Conservation (phyloP, 2,888 invertebrate species). For the Dendrolimus pini region DNA sequence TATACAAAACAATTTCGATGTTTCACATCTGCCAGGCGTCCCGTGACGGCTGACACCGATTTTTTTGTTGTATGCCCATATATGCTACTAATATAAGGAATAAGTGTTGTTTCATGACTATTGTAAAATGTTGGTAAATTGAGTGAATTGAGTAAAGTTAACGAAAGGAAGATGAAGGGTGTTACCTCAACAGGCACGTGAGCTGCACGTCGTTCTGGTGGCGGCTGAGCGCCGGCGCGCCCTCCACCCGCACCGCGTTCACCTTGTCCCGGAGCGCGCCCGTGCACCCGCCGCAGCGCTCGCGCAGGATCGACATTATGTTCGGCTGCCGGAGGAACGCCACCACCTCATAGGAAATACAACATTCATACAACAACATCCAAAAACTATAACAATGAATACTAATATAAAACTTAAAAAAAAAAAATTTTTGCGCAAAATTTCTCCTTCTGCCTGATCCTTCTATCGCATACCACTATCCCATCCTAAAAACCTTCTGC, state of each 20-base stretch:
- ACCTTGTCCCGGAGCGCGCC: slow-evolving; percentile 88
- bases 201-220: slow-evolving; percentile 95
- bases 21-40: too few relatives aligned
- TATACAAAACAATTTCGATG: too few relatives aligned
- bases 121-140: too few relatives aligned
- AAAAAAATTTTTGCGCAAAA: too few relatives aligned
- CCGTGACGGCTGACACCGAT: too few relatives aligned
- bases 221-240: slow-evolving; percentile 88
- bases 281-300: slow-evolving; percentile 81
- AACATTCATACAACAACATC: not conserved
- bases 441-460: not conserved
- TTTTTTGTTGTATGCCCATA: too few relatives aligned
- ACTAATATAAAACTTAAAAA: not conserved
- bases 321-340: slow-evolving; percentile 97
- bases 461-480: not conserved
- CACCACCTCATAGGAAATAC: slow-evolving; percentile 79
- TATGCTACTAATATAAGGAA: too few relatives aligned
- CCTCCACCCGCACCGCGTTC: slow-evolving; percentile 92
- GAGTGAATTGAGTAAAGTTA: too few relatives aligned
- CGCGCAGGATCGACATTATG: slow-evolving; percentile 92
- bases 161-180: too few relatives aligned
- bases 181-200: slow-evolving; percentile 92
- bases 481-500: not conserved
- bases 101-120: too few relatives aligned
- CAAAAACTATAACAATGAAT: not conserved